Conservation (phyloP, 2,888 invertebrate species). For the Machimus rusticus region DNA sequence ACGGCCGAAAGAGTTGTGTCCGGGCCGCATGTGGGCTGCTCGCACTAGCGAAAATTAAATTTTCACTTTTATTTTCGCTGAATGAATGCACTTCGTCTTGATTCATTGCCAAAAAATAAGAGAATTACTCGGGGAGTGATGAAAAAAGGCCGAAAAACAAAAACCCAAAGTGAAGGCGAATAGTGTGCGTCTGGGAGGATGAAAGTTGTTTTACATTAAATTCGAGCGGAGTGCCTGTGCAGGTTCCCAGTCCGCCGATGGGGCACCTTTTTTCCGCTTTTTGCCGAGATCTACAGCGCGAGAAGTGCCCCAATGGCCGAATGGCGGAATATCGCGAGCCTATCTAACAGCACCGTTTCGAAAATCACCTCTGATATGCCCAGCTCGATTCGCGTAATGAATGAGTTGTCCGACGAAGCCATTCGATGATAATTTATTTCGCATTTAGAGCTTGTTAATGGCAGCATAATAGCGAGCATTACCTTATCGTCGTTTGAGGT, state of each 20-base stretch:
- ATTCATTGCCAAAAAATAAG: slow-evolving; percentile 26
- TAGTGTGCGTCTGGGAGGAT: slow-evolving; percentile 6
- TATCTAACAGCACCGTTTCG: neutral
- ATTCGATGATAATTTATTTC: neutral
- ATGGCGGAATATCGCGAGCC: neutral
- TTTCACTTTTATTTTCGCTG: slow-evolving; percentile 33
- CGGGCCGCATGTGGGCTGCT: neutral
- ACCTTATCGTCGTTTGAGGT: neutral
- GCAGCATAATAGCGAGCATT: neutral
- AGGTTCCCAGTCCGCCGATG: neutral
- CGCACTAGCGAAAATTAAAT: slow-evolving; percentile 22
- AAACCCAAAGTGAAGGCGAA: slow-evolving; percentile 12
- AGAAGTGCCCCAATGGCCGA: neutral
- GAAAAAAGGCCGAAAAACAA: neutral
- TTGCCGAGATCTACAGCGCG: neutral
- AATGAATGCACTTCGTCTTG: slow-evolving; percentile 27
- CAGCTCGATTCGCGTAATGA: neutral
- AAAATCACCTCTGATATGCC: neutral
- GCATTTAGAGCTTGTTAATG: neutral
- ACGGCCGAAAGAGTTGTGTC: neutral
- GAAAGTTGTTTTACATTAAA: slow-evolving; percentile 12
- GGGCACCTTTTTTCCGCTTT: neutral
- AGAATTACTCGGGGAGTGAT: neutral
- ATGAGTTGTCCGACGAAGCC: neutral
- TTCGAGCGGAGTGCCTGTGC: neutral